Evolutionary conservation across 2,113 vertebrate genomes (phyloP), one percentile per base, ranked within the genome.

Genomic region (Oryzias javanicus): DNA sequence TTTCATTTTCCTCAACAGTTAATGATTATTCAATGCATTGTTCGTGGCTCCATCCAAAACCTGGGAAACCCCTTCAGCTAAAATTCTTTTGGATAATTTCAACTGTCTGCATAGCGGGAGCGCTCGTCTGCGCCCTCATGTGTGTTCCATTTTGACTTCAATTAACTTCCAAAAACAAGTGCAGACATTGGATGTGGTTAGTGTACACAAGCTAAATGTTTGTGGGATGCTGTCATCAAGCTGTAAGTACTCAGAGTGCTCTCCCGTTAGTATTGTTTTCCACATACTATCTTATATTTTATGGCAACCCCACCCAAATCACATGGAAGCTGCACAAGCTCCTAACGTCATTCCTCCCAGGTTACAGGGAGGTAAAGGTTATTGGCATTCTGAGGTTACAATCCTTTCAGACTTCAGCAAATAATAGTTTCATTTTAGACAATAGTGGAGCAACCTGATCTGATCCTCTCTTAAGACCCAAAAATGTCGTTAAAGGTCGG

Each of bases 81-180:
- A 79, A 83, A 89, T 88, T 83, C 84, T 79, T 86, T 67, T 52
- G 55, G 74, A 62, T 86, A 84, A 85, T 86, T 83, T 77, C 60
- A 76, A 79, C 64, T 79, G 69, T 79, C 62, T 81, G 59, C 70
- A 67, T 75, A 75, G 22, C 54, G 62, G 71, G 76, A 80, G 78
- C 54, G 63, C 58, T 65, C 55, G 14, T 57, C 14, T 63, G 60
- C 42, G 53, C 60, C 24, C 35, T 40, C 4, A 2, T 48, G 62
- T 60, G 68, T 52, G 58, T 73, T 54, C 52, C 42, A 47, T 55
- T 78, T 62, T 71, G 58, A 60, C 22, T 70, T 70, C 67, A 58
- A 79, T 65, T 22, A 64, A 74, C 54, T 55, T 74, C 68, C 56
- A 79, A 50, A 83, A 78, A 76, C 86, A 69, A 78, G 82, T 88